Base-by-base conservation (phyloP, 2,113 vertebrate species). In the Salminus brasiliensis region DNA sequence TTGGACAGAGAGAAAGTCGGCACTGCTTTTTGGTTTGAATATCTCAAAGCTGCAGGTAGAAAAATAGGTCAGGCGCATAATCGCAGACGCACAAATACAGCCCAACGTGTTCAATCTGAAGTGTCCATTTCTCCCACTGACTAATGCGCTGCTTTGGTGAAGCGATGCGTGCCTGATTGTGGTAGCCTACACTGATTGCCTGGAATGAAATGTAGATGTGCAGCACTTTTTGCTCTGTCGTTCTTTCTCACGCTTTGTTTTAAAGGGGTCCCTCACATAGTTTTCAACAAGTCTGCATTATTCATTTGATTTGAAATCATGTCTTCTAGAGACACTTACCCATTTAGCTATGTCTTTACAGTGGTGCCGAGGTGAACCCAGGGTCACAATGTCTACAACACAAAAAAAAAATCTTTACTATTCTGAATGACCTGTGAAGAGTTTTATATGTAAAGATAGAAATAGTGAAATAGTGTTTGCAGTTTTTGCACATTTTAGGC, bases 1-100 rank as follows among this genome's bases (percentile, higher is more conserved):
- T 70, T 49, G 86, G 84, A 76, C 79, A 85, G 87, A 87, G 80
- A 27, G 82, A 27, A 69, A 25, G 67, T 81, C 15, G 23, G 47
- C 30, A 55, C 5, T 30, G 84, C 4, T 49, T 36, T 76, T 16
- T 60, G 1, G 69, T 88, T 83, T 86, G 70, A 85, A 84, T 83
- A 82, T 81, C 77, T 80, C 84, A 81, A 73, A 66, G 53, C 60
- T 84, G 34, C 82, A 72, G 57, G 77, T 72, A 74, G 36, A 23
- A 81, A 90, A 87, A 87, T 87, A 86, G 87, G 82, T 87, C 85
- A 88, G 71, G 79, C 81, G 83, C 66, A 87, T 84, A 72, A 81
- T 81, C 41, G 72, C 41, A 55, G 85, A 68, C 78, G 81, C 76
- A 55, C 66, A 75, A 82, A 85, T 69, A 66, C 39, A 43, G 47